Percentiles rank a stretch among this genome's conserved stretches.
Evolutionary conservation across 2,113 vertebrate genomes (phyloP).

Genomic region (Psettodes erumei): DNA sequence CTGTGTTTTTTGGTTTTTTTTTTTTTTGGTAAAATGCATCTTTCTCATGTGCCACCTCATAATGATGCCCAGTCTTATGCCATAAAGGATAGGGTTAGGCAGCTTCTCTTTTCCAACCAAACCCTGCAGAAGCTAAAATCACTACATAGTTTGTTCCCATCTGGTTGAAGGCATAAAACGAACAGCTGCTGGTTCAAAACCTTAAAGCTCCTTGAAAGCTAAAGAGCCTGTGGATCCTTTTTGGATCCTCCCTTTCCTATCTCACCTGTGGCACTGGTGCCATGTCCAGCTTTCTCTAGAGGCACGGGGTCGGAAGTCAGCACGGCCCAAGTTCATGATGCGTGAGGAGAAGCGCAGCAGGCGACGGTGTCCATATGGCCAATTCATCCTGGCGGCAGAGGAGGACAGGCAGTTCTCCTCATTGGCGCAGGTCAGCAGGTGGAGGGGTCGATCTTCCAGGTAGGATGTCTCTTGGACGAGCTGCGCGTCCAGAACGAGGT

Average conservation of each 20-base stretch:
- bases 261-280: constrained; percentile 97
- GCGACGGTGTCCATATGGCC: constrained; percentile 94
- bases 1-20: background rate
- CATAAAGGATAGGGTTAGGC: constrained; percentile 1
- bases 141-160: constrained; percentile 20
- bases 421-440: constrained; percentile 92
- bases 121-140: constrained; percentile 27
- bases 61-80: background rate
- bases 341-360: constrained; percentile 97
- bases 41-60: constrained; percentile 16
- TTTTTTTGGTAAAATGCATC: background rate
- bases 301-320: constrained; percentile 91
- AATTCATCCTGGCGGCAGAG: constrained; percentile 90
- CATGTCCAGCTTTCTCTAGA: constrained; percentile 93
- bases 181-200: constrained; percentile 20
- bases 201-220: background rate
- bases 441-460: constrained; percentile 93
- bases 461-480: constrained; percentile 95
- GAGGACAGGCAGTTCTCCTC: constrained; percentile 95
- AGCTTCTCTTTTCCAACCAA: constrained; percentile 19
- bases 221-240: too few relatives aligned
- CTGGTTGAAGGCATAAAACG: constrained; percentile 14
- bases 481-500: constrained; percentile 93
- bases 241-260: background rate
- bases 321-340: constrained; percentile 93